Base-by-base conservation (phyloP, 2,888 invertebrate species). In the Drosophila mettleri region DNA sequence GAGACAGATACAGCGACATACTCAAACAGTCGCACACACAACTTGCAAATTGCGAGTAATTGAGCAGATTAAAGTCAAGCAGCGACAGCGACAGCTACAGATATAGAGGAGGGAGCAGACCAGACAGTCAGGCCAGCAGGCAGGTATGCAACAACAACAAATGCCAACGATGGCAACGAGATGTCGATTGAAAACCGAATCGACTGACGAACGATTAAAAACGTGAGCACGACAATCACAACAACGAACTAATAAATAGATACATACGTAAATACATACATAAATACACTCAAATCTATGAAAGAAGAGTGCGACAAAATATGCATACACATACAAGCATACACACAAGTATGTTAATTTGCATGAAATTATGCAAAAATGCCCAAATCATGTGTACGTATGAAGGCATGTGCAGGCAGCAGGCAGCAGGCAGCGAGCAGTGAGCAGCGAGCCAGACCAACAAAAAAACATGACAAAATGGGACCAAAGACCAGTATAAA, bases 21-120 rank as follows among this genome's bases (percentile, higher is more conserved):
- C 38, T 31, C 41, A 65, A 46, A 59, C 68, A 68, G 68, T 61
- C 70, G 65, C 57, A 82, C 63, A 74, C 73, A 80, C 63, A 64
- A 89, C 74, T 86, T 89, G 86, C 89, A 89, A 89, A 89, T 88
- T 88, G 85, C 80, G 82, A 86, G 88, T 88, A 89, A 88, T 88
- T 88, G 90, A 86, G 88, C 79, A 88, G 87, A 88, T 88, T 89
- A 89, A 89, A 88, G 88, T 81, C 87, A 79, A 84, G 89, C 85
- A 78, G 70, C 74, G 65, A 60, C 63, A 62, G 51, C 73, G 60
- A 51, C 60, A 61, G 51, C 54, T 39, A 55, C 55, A 49, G 66
- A 27, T 39, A 55, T 52, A 49, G 66, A 27, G 49, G 70, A 54
- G 65, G 60, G 61, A 39, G 63, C 48, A 58, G 49, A 61, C 51